Evolutionary conservation across 2,113 vertebrate genomes (phyloP), one percentile per base, ranked within the genome.

Genomic region (Syngnathoides biaculeatus): DNA sequence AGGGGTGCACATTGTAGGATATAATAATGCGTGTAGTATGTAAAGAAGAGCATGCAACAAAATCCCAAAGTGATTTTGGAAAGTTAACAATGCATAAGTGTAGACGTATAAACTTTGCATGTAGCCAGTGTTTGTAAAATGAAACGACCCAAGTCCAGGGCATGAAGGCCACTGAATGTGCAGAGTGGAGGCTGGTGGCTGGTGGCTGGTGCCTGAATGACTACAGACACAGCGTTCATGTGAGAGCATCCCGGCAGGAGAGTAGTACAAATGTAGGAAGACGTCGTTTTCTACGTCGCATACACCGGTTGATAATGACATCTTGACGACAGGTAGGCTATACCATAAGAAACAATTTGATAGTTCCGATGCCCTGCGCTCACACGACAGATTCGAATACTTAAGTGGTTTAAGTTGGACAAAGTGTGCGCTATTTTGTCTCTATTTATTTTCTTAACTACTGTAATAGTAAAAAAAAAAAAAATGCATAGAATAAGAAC

Each of bases 71-170:
- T 60, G 58, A 20, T 24, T 40, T 12, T 22, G 10, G 14, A 12
- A 22, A 40, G 35, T 27, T 56, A 12, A 15, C 53, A 22, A 20
- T 11, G 48, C 48, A 50, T 50, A n/a, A 0, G 53, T 24, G 5
- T 8, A 12, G 12, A 2, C 2, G 3, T 57, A 50, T 59, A 67
- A 75, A 80, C 69, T 80, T 85, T 74, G 35, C 70, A 62, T 39
- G 17, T 43, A 62, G 38, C 55, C 56, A 39, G 11, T 60, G 69
- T 26, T 60, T 59, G 65, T 71, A 59, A 59, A 74, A 84, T 68
- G 38, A 52, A 78, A 77, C 40, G 13, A 61, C 67, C 17, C 62
- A 69, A 69, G 73, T 45, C 55, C 57, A 60, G 60, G 47, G 53
- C 39, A 26, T 17, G 27, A 26, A 3, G 12, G 62, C n/a, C 9